Percentiles rank a stretch among this genome's conserved stretches.
Evolutionary conservation across 2,797 vertebrate genomes (phyloP).

Genomic region (Lepus townsendii): DNA sequence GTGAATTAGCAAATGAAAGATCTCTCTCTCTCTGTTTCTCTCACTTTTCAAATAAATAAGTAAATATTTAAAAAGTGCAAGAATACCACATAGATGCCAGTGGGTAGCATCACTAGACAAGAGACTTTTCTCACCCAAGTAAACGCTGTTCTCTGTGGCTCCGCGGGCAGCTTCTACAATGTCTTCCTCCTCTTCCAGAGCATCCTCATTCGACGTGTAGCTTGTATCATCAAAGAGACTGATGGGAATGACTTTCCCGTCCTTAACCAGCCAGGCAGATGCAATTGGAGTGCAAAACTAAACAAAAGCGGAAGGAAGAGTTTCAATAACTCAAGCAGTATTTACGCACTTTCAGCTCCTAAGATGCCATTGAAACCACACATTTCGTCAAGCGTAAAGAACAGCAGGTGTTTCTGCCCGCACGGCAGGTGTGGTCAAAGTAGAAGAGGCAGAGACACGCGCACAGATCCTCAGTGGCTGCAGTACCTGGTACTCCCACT

Average conservation of each 20-base stretch:
- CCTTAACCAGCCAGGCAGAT: slow-evolving; percentile 97
- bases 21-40: no score
- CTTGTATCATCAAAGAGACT: slow-evolving; percentile 97
- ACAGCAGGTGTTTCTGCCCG: background rate
- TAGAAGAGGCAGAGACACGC: background rate
- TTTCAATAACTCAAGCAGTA: slow-evolving; percentile 2
- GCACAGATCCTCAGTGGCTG: background rate
- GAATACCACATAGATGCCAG: background rate
- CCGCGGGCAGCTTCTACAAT: slow-evolving; percentile 92
- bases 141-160: slow-evolving; percentile 96
- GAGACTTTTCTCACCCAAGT: slow-evolving; percentile 91
- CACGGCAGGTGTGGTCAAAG: background rate
- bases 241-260: slow-evolving; percentile 96
- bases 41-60: no score
- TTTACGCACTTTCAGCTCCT: background rate
- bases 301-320: slow-evolving; percentile 29
- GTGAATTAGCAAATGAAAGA: no score
- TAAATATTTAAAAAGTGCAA: background rate
- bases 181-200: slow-evolving; percentile 92
- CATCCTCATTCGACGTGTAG: slow-evolving; percentile 90
- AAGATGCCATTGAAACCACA: slow-evolving; percentile 15
- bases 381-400: background rate
- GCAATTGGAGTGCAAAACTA: slow-evolving; percentile 99
- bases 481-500: slow-evolving; percentile 98
- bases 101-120: background rate